phyloP scores from a whole-genome alignment of 2,797 vertebrate species.

The Crocodylus rhombifer region DNA sequence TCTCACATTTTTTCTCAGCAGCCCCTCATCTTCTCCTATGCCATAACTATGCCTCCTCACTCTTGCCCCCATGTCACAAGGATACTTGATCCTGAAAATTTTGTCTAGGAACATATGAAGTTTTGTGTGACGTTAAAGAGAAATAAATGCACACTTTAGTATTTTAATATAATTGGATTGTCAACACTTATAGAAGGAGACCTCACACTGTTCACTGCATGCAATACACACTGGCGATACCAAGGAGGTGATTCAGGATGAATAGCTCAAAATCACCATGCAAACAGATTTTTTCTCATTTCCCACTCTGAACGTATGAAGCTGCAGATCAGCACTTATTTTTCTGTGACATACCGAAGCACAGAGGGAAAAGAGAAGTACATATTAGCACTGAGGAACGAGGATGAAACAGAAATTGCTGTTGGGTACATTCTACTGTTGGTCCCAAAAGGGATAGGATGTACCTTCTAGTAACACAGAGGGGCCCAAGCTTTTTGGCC shows the following conservation, averaged over 20 bases:
- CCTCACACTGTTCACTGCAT: not conserved
- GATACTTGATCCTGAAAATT: not conserved
- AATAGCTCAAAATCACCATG: not conserved
- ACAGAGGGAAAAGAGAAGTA: not conserved
- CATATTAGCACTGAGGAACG: not conserved
- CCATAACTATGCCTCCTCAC: not conserved
- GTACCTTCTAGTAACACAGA: not conserved
- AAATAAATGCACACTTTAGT: not conserved
- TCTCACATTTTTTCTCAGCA: not conserved
- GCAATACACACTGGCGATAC: accelerated
- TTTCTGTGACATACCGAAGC: not conserved
- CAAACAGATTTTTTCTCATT: not conserved
- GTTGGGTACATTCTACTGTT: not conserved
- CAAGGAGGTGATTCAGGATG: accelerated
- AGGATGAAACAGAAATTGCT: not conserved
- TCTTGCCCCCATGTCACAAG: not conserved
- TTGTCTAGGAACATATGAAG: not conserved
- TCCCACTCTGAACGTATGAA: not conserved
- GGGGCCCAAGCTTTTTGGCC: too few species aligned
- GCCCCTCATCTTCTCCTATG: not conserved
- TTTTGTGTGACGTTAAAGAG: not conserved
- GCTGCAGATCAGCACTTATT: not conserved
- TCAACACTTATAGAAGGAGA: constrained; percentile 21
- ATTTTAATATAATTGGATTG: not conserved
- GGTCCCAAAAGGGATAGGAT: not conserved